Base-by-base conservation (phyloP, 2,888 invertebrate genomes). In the Exephanes ischioxanthus region DNA sequence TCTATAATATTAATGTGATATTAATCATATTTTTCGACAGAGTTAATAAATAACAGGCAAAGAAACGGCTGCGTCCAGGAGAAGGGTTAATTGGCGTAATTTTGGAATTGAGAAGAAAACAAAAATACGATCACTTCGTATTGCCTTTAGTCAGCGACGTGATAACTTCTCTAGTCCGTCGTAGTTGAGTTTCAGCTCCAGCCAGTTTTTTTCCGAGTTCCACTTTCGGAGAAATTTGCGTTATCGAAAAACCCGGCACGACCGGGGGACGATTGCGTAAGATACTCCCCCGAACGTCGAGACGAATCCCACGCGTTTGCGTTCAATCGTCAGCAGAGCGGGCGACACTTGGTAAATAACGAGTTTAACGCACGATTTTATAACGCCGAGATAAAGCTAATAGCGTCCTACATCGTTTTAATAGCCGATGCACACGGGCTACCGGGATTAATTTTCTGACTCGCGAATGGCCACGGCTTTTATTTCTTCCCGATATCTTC, bases 331-430 rank as follows among this genome's bases (percentile, higher is more conserved):
- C 45, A 26, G 41, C 30, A 5, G 41, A 61, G 5, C 61, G 1
- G 26, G 61, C 45, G 33, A 53, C 71, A 33, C 71, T 55, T 19
- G 71, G 55, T 73, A 81, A 68, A 80, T 66, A 80, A 80, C 67
- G 78, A 78, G 26, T 63, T 73, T 73, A 53, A 68, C 58, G 45
- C 41, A 22, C 72, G 68, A 11, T 68, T 73, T 78, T 78, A 73
- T 45, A 81, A 72, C 30, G 37, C 45, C 63, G 45, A 53, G 77
- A 78, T 63, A 61, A 41, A 68, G 81, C 41, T 66, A 80, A 72
- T 45, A 19, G 67, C 58, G 51, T 66, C 55, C 78, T 75, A 63
- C 79, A 70, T 80, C 70, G 75, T 70, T 80, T 41, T 26, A 77
- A 73, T 63, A 37, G 71, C 58, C 41, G 14, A 26, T 66, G 26